Evolutionary conservation across 2,888 invertebrate genomes (phyloP), one percentile per base, ranked within the genome.

Genomic region (Acrocyrtus sp.): DNA sequence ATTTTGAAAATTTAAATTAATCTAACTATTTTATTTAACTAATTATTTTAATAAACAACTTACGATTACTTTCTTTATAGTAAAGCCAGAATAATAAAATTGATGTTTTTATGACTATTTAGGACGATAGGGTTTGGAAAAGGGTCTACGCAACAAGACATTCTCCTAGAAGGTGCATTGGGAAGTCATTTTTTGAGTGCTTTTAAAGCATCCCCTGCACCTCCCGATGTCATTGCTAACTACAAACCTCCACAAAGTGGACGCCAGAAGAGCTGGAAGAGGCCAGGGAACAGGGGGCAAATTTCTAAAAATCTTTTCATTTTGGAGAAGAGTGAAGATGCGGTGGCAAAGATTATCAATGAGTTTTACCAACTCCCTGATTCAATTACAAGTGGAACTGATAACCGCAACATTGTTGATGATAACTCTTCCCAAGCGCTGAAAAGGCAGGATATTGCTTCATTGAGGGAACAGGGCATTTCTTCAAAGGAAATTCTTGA

Each of bases 401-500:
- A 77, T 48, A 77, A 77, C 29, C 56, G 77, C 10, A 77, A 77
- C 39, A 72, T 77, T 58, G 26, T 66, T 6, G 75, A 77, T 53
- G 77, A 74, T 39, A 73, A 65, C n/a, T 26, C 60, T 12, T 95
- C 96, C 0, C 97, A 98, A 85, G 89, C 90, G 75, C 85, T 98
- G 5, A 90, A 92, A 1, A 90, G 91, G 34, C 90, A 92, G 58
- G 94, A 96, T 82, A 96, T 98, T 60, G 88, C 90, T 72, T 89
- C 89, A 61, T 85, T 98, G 62, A 90, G 92, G 80, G 90, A 90
- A 69, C 90, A 91, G 79, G 92, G 94, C 27, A 86, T 88, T 22
- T 90, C 91, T 74, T 94, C 94, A 0, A 90, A 90, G 19, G 91
- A 92, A 82, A 95, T 98, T 78, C 91, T 98, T 4, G 92, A 90